Conservation (phyloP, 2,888 invertebrate genomes). For the Drosophila cracens region DNA sequence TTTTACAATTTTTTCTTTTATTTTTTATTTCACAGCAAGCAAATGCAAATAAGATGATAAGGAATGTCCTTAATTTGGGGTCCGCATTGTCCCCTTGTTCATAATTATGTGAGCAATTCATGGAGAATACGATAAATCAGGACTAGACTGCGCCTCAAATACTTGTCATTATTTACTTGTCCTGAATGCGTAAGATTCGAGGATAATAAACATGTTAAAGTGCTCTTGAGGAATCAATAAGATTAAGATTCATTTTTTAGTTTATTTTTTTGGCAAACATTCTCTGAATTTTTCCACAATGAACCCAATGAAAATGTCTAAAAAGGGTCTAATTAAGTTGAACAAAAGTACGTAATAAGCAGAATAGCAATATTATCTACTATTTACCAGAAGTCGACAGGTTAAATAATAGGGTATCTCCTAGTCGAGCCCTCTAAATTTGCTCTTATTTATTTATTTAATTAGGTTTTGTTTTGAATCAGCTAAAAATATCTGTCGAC, state of each 20-base stretch:
- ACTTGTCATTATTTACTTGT: constrained; percentile 6
- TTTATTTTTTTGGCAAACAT: neutral
- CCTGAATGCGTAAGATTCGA: neutral
- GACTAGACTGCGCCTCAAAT: constrained; percentile 3
- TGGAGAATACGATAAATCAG: constrained; percentile 27
- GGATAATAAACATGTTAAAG: constrained; percentile 1
- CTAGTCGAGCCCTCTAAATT: neutral
- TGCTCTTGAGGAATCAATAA: neutral
- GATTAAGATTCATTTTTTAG: neutral
- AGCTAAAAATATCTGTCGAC: neutral
- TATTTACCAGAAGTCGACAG: too few species aligned
- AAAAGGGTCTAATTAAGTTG: neutral
- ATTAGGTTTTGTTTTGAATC: neutral
- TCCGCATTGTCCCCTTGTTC: constrained; percentile 25
- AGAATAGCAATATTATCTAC: neutral
- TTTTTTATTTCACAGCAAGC: constrained; percentile 18
- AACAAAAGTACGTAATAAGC: neutral
- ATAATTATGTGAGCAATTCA: constrained; percentile 48
- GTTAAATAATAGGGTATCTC: neutral
- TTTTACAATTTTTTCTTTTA: constrained; percentile 20
- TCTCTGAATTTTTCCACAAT: neutral
- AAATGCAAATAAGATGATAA: constrained; percentile 63
- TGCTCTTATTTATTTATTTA: neutral
- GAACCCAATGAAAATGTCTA: neutral
- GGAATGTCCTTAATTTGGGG: constrained; percentile 50